Evolutionary conservation across 1,140 invertebrate genomes (phyloP).

Genomic region (Ceratoteleas bidentatus): DNA sequence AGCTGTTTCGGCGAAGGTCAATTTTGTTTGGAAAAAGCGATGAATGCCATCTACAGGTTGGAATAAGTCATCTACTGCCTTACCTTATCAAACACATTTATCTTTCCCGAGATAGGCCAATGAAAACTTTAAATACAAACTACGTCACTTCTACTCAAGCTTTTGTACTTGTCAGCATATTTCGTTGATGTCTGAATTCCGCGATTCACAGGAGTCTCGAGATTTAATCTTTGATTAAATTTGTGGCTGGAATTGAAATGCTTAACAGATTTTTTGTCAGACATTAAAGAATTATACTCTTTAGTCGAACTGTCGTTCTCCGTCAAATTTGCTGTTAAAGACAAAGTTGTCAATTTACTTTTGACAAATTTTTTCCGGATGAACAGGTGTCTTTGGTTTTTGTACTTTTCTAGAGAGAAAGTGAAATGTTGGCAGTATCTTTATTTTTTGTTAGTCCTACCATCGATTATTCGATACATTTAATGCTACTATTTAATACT

Average conservation of each 20-base stretch:
- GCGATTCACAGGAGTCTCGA: no score
- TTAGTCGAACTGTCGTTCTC: no score
- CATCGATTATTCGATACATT: no score
- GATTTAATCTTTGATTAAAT: neutral
- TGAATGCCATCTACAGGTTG: slow-evolving; percentile 7
- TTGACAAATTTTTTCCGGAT: no score
- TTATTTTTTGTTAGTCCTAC: no score
- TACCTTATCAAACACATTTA: slow-evolving; percentile 14
- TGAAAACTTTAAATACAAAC: slow-evolving; percentile 12
- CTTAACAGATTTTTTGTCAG: neutral
- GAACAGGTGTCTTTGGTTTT: no score
- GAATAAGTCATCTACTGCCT: slow-evolving; percentile 15
- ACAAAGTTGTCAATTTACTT: no score
- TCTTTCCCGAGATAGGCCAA: slow-evolving; percentile 20
- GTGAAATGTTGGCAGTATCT: no score
- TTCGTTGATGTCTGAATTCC: slow-evolving; percentile 9
- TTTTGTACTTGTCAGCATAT: slow-evolving; percentile 4
- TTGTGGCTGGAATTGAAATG: neutral
- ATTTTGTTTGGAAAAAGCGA: slow-evolving; percentile 7
- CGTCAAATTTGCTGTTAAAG: no score
- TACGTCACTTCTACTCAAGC: slow-evolving; percentile 23
- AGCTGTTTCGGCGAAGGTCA: no score
- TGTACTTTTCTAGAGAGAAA: no score
- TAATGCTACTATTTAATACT: no score
- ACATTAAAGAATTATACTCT: neutral